These are phyloP conservation scores for Sarcophaga rosellei DNA, from an alignment of 2,888 invertebrate genomes.

Conservation along the genomic window DNA sequence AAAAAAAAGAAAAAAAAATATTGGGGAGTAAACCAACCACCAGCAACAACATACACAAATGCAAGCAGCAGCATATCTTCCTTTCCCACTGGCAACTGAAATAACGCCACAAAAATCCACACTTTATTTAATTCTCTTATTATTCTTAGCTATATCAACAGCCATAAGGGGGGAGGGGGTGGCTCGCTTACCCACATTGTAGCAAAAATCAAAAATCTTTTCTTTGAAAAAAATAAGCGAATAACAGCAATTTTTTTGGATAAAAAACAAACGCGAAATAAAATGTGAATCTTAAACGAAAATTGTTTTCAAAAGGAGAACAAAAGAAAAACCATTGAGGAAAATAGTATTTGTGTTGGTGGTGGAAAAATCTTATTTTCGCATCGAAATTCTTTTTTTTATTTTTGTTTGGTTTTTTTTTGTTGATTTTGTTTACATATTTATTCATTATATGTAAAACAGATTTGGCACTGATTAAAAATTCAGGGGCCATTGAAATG, in stretches of 20 bases:
- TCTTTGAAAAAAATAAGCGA: conserved; percentile 11
- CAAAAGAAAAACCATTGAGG: conserved; percentile 37
- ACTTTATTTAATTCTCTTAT: conserved; percentile 22
- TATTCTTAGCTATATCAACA: background rate
- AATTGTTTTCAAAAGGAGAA: conserved; percentile 7
- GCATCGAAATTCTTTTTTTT: background rate
- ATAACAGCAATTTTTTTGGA: conserved; percentile 31
- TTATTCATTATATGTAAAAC: background rate
- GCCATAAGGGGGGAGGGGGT: background rate
- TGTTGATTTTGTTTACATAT: background rate
- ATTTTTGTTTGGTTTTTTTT: background rate
- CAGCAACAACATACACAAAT: background rate
- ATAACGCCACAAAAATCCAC: conserved; percentile 36
- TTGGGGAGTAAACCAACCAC: conserved; percentile 9
- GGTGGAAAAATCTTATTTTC: conserved; percentile 38
- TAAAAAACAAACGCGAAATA: conserved; percentile 1
- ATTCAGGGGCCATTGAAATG: no score
- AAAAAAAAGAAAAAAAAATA: background rate
- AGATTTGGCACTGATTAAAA: no score
- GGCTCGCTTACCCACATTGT: no score
- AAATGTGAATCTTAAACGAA: conserved; percentile 25
- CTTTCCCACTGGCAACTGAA: background rate
- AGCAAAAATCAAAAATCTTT: conserved; percentile 24
- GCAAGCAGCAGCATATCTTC: conserved; percentile 12
- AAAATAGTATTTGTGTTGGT: conserved; percentile 46